phyloP scores from a whole-genome alignment of 2,888 invertebrate genomes.

The Apoderus coryli region DNA sequence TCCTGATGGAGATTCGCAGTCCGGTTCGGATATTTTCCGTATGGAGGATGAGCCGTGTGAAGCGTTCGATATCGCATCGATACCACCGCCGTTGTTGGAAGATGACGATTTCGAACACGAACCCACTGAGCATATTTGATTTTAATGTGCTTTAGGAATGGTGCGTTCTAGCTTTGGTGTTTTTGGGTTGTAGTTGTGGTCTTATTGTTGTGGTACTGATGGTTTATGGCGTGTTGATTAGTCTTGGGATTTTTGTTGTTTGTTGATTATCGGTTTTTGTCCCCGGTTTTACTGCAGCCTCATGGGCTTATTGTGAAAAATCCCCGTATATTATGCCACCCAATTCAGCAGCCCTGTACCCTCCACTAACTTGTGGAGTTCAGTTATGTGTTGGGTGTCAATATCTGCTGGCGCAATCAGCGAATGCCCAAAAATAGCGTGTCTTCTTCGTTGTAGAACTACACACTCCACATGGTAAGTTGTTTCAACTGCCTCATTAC shows the following conservation, averaged over 20 bases:
- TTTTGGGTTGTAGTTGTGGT: conserved; percentile 17
- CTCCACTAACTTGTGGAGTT: no score
- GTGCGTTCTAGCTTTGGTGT: conserved; percentile 15
- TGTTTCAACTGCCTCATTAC: no score
- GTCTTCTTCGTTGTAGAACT: no score
- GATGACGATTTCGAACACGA: conserved; percentile 58
- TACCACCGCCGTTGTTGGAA: conserved; percentile 63
- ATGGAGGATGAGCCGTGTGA: conserved; percentile 36
- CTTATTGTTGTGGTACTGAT: conserved; percentile 15
- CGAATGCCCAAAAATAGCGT: no score
- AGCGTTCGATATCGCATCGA: conserved; percentile 51
- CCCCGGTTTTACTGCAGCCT: no score
- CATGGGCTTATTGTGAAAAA: no score
- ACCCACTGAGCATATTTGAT: conserved; percentile 29
- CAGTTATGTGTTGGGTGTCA: no score
- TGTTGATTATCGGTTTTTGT: no score
- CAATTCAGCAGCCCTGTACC: no score
- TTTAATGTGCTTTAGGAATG: conserved; percentile 26
- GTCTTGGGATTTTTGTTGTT: conserved; percentile 18
- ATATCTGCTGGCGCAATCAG: no score
- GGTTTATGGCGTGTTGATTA: conserved; percentile 19
- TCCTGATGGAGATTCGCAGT: conserved; percentile 43
- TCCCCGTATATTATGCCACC: no score
- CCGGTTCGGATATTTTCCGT: conserved; percentile 34
- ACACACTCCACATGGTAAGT: no score